These are phyloP conservation scores for Brachionus plicatilis DNA, from an alignment of 1,140 invertebrate species.

Conservation along the genomic window DNA sequence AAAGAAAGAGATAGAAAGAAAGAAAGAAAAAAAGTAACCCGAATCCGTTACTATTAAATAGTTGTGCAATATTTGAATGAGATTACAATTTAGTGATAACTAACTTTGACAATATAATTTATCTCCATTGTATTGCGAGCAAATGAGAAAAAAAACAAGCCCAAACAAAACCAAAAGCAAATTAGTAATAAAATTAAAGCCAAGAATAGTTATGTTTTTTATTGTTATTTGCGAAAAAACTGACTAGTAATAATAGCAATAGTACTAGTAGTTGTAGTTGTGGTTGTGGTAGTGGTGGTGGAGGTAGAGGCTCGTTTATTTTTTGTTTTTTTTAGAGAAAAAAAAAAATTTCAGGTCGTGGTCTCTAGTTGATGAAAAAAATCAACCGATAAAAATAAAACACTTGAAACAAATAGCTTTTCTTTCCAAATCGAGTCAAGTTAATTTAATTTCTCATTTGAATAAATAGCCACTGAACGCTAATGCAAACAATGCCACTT, in stretches of 20 bases:
- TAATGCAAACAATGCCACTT: not conserved
- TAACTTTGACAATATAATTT: conserved; percentile 26
- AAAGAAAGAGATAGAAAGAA: not conserved
- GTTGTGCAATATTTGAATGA: not conserved
- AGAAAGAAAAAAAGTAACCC: not conserved
- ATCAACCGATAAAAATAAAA: not conserved
- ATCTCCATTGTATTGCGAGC: not conserved
- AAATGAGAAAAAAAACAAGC: not conserved
- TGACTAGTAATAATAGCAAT: not conserved
- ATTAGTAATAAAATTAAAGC: conserved; percentile 4
- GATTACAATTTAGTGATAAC: conserved; percentile 6
- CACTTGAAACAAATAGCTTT: not conserved
- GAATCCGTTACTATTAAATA: not conserved
- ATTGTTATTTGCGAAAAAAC: not conserved
- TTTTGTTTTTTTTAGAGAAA: not conserved
- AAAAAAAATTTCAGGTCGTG: not conserved
- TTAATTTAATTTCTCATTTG: not conserved
- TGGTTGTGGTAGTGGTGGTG: not conserved
- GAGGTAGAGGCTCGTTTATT: not conserved
- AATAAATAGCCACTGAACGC: not conserved
- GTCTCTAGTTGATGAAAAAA: not conserved
- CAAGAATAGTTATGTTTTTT: not conserved
- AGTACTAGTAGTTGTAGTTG: not conserved
- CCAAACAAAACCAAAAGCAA: not conserved
- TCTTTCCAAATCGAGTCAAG: not conserved